phyloP scores from a whole-genome alignment of 2,113 vertebrate species.

The Psittacula cyanocephala region DNA sequence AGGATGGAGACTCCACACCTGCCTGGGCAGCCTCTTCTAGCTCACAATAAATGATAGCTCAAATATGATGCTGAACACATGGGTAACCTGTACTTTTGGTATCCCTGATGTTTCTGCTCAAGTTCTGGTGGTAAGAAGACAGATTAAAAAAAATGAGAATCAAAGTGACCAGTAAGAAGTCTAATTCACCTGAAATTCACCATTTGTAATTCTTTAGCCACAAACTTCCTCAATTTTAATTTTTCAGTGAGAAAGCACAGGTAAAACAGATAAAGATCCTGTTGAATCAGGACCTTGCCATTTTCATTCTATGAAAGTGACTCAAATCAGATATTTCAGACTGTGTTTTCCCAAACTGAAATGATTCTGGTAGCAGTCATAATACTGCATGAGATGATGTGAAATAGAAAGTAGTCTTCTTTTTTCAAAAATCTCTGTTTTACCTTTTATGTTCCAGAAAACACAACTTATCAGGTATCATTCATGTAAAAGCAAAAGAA shows the following conservation, averaged over 20 bases:
- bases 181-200: not conserved
- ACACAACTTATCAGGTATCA: not conserved
- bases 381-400: not conserved
- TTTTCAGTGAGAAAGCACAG: not conserved
- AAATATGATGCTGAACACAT: not conserved
- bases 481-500: not conserved
- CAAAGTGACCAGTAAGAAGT: too few relatives aligned
- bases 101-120: not conserved
- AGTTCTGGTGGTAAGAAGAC: not conserved
- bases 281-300: not conserved
- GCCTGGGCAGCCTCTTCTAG: not conserved
- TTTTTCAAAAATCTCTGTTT: not conserved
- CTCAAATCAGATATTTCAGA: not conserved
- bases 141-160: not conserved
- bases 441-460: not conserved
- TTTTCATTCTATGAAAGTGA: not conserved
- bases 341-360: not conserved
- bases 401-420: not conserved
- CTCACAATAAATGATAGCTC: not conserved
- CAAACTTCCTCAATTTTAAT: not conserved
- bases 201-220: not conserved
- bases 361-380: not conserved
- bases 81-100: not conserved
- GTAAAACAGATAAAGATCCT: not conserved
- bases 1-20: not conserved